Conservation (phyloP, 2,797 vertebrate species). For the Decapterus maruadsi region DNA sequence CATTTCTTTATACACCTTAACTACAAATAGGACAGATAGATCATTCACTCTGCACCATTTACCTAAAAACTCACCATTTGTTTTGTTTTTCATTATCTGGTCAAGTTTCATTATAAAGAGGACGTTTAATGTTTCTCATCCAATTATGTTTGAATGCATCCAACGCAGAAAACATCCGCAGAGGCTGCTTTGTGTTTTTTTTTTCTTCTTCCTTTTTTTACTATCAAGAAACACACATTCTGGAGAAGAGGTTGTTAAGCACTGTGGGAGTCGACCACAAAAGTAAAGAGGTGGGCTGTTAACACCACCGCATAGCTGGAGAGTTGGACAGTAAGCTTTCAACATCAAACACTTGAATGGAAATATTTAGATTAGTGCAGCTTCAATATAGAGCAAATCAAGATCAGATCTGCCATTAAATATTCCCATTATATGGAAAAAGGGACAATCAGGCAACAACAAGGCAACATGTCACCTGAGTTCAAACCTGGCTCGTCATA, state of each 20-base stretch:
- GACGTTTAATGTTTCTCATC: not conserved
- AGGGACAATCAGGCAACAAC: not conserved
- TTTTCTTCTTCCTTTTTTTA: not conserved
- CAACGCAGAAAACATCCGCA: not conserved
- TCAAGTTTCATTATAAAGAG: no score
- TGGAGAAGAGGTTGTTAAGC: not conserved
- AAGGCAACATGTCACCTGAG: slow-evolving; percentile 13
- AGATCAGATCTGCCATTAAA: not conserved
- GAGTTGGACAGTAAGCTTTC: not conserved
- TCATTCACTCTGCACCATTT: no score
- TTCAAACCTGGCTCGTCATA: not conserved
- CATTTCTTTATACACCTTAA: not conserved
- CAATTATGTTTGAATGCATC: not conserved
- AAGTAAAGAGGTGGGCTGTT: not conserved
- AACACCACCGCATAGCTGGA: not conserved
- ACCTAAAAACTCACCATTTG: no score
- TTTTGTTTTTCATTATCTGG: no score
- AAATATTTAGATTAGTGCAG: not conserved
- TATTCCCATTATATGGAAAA: not conserved
- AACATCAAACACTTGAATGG: not conserved
- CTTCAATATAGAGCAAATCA: not conserved
- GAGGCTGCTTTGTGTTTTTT: not conserved
- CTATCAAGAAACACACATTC: not conserved
- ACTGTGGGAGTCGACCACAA: not conserved
- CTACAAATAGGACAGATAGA: not conserved